Conservation (phyloP, 2,888 invertebrate species). For the Drosophila borborema region DNA sequence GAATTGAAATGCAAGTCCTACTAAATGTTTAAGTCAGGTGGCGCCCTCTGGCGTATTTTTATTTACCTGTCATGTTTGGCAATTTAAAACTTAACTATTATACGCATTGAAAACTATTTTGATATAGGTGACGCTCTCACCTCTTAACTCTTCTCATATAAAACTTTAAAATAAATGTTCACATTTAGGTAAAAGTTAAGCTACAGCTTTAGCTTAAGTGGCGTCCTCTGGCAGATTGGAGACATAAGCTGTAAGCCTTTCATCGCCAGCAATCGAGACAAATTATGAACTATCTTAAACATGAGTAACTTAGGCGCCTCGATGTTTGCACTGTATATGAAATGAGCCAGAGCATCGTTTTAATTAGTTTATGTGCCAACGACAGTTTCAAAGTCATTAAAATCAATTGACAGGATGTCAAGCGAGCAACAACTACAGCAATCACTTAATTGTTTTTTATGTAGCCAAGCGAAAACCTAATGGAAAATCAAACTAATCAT, state of each 20-base stretch:
- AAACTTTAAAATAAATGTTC: neutral
- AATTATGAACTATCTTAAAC: constrained; percentile 36
- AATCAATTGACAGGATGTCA: constrained; percentile 54
- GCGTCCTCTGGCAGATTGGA: neutral
- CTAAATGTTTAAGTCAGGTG: neutral
- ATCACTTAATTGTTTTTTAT: constrained; percentile 3
- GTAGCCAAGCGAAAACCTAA: constrained; percentile 12
- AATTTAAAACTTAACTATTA: neutral
- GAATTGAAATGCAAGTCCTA: neutral
- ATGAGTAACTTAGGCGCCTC: neutral
- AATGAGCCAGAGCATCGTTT: constrained; percentile 31
- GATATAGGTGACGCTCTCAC: neutral
- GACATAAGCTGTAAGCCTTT: neutral
- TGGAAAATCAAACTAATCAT: constrained; percentile 50
- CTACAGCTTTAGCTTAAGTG: neutral
- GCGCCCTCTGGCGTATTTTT: neutral
- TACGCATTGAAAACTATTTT: neutral
- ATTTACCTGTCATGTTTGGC: neutral
- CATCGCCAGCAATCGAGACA: constrained; percentile 22
- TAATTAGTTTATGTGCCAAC: constrained; percentile 62
- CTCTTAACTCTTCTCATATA: no score
- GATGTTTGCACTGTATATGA: neutral
- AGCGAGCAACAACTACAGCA: neutral
- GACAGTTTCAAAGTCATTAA: constrained; percentile 50
- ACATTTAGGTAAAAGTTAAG: neutral